Percentiles rank a stretch among this genome's conserved stretches.
Conservation (phyloP, 2,888 invertebrate genomes). For the Andrena minutula region DNA sequence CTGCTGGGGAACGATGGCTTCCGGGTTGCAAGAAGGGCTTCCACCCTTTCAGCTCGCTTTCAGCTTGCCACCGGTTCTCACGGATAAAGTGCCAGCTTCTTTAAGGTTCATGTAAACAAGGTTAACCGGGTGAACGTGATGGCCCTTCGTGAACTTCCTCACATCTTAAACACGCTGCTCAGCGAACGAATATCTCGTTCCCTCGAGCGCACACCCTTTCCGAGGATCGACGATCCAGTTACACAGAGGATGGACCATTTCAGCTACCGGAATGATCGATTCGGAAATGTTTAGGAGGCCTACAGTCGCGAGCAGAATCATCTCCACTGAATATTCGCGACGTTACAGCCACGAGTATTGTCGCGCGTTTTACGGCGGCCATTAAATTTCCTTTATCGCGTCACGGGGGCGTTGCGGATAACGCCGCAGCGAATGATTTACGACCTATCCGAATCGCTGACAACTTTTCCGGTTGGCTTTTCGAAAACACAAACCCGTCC, state of each 20-base stretch:
- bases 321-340: background rate
- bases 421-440: conserved; percentile 2
- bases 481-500: background rate
- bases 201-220: too few relatives aligned
- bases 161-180: too few relatives aligned
- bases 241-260: background rate
- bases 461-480: conserved; percentile 8
- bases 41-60: background rate
- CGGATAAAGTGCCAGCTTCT: too few relatives aligned
- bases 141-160: too few relatives aligned
- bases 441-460: conserved; percentile 1
- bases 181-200: too few relatives aligned
- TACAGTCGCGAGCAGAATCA: background rate
- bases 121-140: too few relatives aligned
- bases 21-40: background rate
- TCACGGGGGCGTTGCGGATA: background rate
- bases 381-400: conserved; percentile 3
- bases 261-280: background rate
- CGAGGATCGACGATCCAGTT: too few relatives aligned
- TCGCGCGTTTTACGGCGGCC: background rate
- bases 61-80: too few relatives aligned
- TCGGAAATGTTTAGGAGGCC: background rate
- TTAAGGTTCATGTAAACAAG: too few relatives aligned
- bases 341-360: background rate
- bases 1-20: background rate